Evolutionary conservation across 1,140 invertebrate species (phyloP).

Genomic region (Drosophila kepulauana): DNA sequence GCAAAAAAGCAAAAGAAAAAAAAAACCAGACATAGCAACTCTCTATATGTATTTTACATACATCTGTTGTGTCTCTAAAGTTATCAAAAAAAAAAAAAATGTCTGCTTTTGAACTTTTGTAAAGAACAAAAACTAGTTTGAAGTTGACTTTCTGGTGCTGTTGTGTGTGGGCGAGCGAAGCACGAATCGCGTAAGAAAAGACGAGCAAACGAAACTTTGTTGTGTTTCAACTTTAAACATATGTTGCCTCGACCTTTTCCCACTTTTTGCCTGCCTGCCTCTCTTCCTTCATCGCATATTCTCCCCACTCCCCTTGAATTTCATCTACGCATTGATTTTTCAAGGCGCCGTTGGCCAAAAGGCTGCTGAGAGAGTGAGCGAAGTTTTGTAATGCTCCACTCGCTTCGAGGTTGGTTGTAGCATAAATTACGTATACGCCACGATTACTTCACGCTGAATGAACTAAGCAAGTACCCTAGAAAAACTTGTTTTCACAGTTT

Average conservation of each 20-base stretch:
- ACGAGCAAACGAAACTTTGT: conserved; percentile 7
- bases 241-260: conserved; percentile 26
- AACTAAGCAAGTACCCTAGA: no score
- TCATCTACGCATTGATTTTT: conserved; percentile 28
- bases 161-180: conserved; percentile 16
- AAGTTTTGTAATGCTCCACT: conserved; percentile 13
- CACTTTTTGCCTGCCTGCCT: not conserved
- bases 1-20: conserved; percentile 3
- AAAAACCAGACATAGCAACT: conserved; percentile 18
- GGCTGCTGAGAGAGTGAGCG: not conserved
- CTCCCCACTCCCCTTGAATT: no score
- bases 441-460: not conserved
- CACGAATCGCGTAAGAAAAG: not conserved
- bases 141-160: conserved; percentile 24
- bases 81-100: conserved; percentile 23
- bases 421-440: conserved; percentile 44
- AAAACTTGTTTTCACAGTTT: no score
- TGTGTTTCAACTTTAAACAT: conserved; percentile 39
- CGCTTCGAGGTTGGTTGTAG: not conserved
- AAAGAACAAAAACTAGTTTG: conserved; percentile 37
- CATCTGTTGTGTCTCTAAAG: conserved; percentile 19
- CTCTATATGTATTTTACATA: not conserved
- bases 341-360: conserved; percentile 5
- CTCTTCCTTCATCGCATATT: not conserved
- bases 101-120: conserved; percentile 34